Base-by-base conservation (phyloP, 2,797 vertebrate genomes). In the Crypturellus tataupa region DNA sequence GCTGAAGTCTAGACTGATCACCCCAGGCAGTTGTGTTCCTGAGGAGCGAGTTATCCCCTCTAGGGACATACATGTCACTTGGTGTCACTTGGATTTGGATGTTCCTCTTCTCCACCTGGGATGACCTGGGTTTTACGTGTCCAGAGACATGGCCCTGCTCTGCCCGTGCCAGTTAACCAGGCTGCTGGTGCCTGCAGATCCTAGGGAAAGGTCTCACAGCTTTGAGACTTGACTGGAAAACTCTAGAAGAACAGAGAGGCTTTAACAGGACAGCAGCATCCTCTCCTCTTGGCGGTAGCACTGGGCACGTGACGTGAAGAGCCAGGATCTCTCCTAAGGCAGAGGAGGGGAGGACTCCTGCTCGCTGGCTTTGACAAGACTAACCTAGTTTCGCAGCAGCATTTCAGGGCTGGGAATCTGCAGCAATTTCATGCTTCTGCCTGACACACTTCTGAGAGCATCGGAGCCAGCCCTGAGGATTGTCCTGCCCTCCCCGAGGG, bases 301-400 rank as follows among this genome's bases (percentile, higher is more conserved):
- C 68, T 3, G 12, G 46, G n/a, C 39, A 3, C 0, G 1, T 24
- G 42, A 33, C 24, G 46, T 60, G 6, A 1, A 0, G 10, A 60
- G 39, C 19, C 4, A 3, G 42, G 47, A 24, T 16, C 64, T 71
- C 17, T 55, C 14, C 39, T 0, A 0, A 1, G 23, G 62, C 1
- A 0, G 3, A 33, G 33, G n/a, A 25, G 85, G 60, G 60, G 35
- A 5, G 29, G 42, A 70, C 1, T 80, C n/a, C 55, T 73, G 77
- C 46, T 73, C 37, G 2, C 77, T 2, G 21, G 6, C 49, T 67
- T 65, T 0, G 0, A 12, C 59, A 47, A 7, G 21, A 44, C 56
- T 37, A n/a, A 83, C 72, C 53, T 1, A 29, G 3, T 72, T 76
- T 58, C 4, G 2, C 44, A 6, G 80, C 0, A 0, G 44, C 7